Base-by-base conservation (phyloP, 2,113 vertebrate species). In the Acrocephalus kingi region DNA sequence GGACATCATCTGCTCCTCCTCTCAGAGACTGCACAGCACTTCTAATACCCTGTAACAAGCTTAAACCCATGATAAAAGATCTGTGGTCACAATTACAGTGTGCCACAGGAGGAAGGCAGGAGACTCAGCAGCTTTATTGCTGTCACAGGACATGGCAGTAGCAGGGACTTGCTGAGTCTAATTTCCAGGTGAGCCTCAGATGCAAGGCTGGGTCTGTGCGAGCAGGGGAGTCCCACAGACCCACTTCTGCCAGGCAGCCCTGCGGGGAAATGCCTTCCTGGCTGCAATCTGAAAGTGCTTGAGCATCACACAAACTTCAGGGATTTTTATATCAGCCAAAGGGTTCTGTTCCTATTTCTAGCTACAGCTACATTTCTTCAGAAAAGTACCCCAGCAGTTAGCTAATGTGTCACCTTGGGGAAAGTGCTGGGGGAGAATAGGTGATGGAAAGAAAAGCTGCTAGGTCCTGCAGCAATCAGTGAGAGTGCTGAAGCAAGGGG, bases 31-130 rank as follows among this genome's bases (percentile, higher is more conserved):
- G 81, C 66, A n/a, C 24, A 28, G 81, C 54, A n/a, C 74, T 87
- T 93, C 74, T 93, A 75, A 87, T 69, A 64, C 49, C 31, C 74
- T 56, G 49, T 78, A 91, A 94, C 93, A 84, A 95, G 87, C 87
- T 91, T 91, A 95, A 94, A 68, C 3, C 81, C 43, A 1, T 31
- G 85, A 84, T 66, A 83, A 86, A 80, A 88, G 67, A 59, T 62
- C 63, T 49, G 20, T 74, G 68, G 37, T 77, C 75, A 48, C 84
- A 72, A 61, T 59, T 67, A 51, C 54, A 79, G 8, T 14, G 33
- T 82, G 67, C 48, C 85, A 41, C 28, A 41, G 75, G 79, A 79
- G n/a, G 54, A 89, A 95, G 39, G 52, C 39, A 85, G 87, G 79
- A 56, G 78, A 54, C 46, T 88, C 31, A 41, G 55, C n/a, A 80